These are phyloP conservation scores for Esox niger DNA, from an alignment of 2,113 vertebrate species.

Conservation along the genomic window DNA sequence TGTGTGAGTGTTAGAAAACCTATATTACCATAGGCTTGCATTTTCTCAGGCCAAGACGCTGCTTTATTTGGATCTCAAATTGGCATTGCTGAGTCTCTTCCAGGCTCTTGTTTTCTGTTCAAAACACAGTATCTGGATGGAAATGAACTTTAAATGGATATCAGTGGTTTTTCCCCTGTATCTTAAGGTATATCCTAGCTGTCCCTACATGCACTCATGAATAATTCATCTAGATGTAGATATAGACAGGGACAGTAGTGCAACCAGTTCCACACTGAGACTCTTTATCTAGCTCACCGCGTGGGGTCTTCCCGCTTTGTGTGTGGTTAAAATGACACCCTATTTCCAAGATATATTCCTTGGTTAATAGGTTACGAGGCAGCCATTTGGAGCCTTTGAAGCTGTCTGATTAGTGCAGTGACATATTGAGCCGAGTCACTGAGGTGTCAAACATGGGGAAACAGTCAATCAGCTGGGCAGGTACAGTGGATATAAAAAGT, in stretches of 20 bases:
- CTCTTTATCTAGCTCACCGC: too few species aligned
- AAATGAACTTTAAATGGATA: constrained; percentile 34
- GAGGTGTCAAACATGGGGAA: constrained; percentile 63
- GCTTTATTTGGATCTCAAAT: constrained; percentile 17
- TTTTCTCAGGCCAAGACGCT: constrained; percentile 15
- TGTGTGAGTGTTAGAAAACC: too few species aligned
- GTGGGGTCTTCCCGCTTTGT: background rate
- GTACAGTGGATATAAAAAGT: too few species aligned
- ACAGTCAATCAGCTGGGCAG: constrained; percentile 57
- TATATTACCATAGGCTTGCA: too few species aligned
- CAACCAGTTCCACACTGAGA: constrained; percentile 35
- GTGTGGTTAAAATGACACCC: background rate
- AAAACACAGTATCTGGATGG: constrained; percentile 24
- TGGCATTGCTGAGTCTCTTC: constrained; percentile 12
- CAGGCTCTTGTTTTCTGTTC: constrained; percentile 24
- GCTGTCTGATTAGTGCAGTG: constrained; percentile 30
- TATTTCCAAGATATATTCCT: background rate
- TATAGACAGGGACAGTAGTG: constrained; percentile 19
- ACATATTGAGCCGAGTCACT: constrained; percentile 60
- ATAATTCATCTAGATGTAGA: constrained; percentile 36
- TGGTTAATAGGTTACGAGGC: too few species aligned
- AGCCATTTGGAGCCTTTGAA: too few species aligned
- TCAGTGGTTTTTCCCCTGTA: constrained; percentile 24
- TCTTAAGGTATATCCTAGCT: constrained; percentile 30
- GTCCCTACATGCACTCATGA: constrained; percentile 30